phyloP scores from a whole-genome alignment of 2,888 invertebrate species.

The Lasioglossum figueresi region DNA sequence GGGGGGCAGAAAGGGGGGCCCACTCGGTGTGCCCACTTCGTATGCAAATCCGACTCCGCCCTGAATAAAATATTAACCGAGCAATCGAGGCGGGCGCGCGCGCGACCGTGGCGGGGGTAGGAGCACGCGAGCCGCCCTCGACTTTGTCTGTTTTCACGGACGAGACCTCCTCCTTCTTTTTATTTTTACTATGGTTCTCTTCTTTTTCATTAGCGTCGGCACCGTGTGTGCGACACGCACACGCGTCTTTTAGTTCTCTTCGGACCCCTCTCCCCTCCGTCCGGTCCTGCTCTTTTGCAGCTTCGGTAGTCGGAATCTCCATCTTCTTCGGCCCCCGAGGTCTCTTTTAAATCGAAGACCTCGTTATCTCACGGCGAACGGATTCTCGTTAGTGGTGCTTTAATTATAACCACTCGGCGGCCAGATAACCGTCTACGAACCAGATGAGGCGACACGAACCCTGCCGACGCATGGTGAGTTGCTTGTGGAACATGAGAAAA shows the following conservation, averaged over 20 bases:
- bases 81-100: conserved; percentile 62
- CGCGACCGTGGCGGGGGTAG: conserved; percentile 56
- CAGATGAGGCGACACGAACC: not conserved
- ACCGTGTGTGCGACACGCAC: conserved; percentile 34
- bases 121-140: conserved; percentile 64
- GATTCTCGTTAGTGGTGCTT: conserved; percentile 74
- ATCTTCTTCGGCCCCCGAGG: conserved; percentile 56
- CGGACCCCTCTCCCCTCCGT: not conserved
- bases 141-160: conserved; percentile 28
- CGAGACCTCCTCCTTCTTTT: conserved; percentile 31
- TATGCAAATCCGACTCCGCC: conserved; percentile 80
- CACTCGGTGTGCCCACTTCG: conserved; percentile 69
- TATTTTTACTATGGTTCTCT: conserved; percentile 33
- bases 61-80: conserved; percentile 80
- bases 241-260: not conserved
- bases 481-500: not conserved
- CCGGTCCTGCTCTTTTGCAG: not conserved
- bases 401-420: conserved; percentile 71
- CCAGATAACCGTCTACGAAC: conserved; percentile 14
- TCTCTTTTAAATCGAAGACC: conserved; percentile 73
- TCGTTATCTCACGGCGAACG: conserved; percentile 73
- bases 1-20: conserved; percentile 31
- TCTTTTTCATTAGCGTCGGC: conserved; percentile 44
- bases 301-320: conserved; percentile 10
- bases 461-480: not conserved